These are phyloP conservation scores for Anas bernieri DNA, from an alignment of 2,797 vertebrate genomes.

Conservation along the genomic window DNA sequence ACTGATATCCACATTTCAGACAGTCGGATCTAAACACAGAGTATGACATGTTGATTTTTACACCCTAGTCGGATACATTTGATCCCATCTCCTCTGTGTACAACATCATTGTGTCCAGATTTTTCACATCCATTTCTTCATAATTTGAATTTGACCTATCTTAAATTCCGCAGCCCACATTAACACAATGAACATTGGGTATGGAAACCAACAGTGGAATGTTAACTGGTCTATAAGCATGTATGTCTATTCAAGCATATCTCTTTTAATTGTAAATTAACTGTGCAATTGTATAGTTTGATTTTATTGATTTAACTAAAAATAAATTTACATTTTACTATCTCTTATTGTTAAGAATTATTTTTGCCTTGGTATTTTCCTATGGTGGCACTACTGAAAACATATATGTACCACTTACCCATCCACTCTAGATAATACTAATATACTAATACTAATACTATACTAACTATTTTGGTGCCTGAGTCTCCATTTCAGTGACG, in stretches of 20 bases:
- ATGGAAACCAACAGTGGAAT: slow-evolving; percentile 4
- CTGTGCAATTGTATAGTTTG: neutral
- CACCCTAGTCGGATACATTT: slow-evolving; percentile 29
- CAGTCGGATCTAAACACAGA: neutral
- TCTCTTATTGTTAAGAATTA: neutral
- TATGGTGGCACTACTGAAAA: neutral
- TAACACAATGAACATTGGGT: neutral
- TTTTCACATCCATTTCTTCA: neutral
- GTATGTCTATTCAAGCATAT: neutral
- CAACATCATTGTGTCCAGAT: neutral
- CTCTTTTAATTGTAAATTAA: slow-evolving; percentile 11
- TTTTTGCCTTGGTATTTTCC: slow-evolving; percentile 19
- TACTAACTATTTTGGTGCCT: neutral
- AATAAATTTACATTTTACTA: slow-evolving; percentile 32
- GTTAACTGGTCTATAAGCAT: neutral
- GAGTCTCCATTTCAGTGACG: neutral
- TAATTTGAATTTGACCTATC: slow-evolving; percentile 62
- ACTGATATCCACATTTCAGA: slow-evolving; percentile 51
- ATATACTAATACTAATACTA: too few relatives aligned
- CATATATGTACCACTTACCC: neutral
- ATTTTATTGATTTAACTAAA: slow-evolving; percentile 48
- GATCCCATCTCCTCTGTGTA: slow-evolving; percentile 2
- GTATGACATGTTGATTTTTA: slow-evolving; percentile 47
- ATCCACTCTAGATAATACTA: neutral
- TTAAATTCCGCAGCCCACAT: slow-evolving; percentile 17